Evolutionary conservation across 2,888 invertebrate genomes (phyloP).

Genomic region (Cordilura impudica): DNA sequence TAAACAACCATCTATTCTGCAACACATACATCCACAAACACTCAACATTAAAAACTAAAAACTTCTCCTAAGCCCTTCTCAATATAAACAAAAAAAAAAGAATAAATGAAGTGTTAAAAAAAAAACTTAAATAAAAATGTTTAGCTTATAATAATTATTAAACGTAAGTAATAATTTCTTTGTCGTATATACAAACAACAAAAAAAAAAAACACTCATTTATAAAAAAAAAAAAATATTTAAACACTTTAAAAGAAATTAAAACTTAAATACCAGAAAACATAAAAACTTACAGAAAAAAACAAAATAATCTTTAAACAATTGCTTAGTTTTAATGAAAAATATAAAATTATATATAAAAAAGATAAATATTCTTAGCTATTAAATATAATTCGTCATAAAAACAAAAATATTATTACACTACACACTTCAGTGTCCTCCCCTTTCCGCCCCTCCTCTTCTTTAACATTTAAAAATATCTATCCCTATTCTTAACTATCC

Average conservation of each 20-base stretch:
- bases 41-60: neutral
- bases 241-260: conserved; percentile 31
- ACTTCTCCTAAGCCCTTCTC: neutral
- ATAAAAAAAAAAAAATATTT: conserved; percentile 29
- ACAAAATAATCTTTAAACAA: conserved; percentile 54
- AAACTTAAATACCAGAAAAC: conserved; percentile 7
- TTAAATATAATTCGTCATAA: conserved; percentile 60
- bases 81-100: conserved; percentile 3
- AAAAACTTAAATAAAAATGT: conserved; percentile 24
- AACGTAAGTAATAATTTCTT: conserved; percentile 48
- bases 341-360: conserved; percentile 46
- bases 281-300: conserved; percentile 28
- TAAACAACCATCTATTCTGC: neutral
- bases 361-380: conserved; percentile 58
- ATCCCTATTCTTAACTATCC: neutral
- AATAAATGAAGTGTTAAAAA: conserved; percentile 21
- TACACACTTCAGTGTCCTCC: conserved; percentile 20
- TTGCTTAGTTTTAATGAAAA: conserved; percentile 62
- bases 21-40: neutral
- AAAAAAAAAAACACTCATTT: conserved; percentile 28
- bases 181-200: conserved; percentile 42
- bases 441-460: neutral
- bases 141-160: conserved; percentile 48
- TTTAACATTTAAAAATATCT: neutral
- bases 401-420: conserved; percentile 36